Conservation (phyloP, 2,888 invertebrate genomes). For the Apamea crenata region DNA sequence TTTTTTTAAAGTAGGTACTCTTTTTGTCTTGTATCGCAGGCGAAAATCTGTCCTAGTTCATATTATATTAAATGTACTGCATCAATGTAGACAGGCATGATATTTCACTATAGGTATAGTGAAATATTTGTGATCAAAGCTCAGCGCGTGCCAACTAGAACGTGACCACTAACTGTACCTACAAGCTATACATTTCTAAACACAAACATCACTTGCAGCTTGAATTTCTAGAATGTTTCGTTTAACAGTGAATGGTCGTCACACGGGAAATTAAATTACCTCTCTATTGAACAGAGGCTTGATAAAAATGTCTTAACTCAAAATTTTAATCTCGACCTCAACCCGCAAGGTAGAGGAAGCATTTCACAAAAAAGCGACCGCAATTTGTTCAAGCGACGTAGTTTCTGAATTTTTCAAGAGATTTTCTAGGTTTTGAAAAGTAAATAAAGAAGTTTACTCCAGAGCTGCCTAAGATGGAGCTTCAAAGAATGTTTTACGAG, state of each 20-base stretch:
- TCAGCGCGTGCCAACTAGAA: conserved; percentile 12
- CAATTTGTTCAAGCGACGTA: conserved; percentile 67
- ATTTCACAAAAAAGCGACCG: conserved; percentile 54
- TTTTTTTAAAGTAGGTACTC: no score
- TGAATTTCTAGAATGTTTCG: background rate
- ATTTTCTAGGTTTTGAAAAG: conserved; percentile 59
- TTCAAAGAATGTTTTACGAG: background rate
- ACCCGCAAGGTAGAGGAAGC: background rate
- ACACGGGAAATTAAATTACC: background rate
- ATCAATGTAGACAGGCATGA: background rate
- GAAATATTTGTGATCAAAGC: background rate
- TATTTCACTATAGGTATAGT: no score
- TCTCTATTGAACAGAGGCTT: background rate
- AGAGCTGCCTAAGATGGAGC: background rate
- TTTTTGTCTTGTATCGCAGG: background rate
- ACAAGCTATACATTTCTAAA: conserved; percentile 26
- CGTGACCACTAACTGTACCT: conserved; percentile 11
- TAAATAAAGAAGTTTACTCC: conserved; percentile 52
- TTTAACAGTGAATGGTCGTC: background rate
- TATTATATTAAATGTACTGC: background rate
- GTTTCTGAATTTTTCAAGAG: conserved; percentile 68
- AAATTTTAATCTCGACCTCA: conserved; percentile 18
- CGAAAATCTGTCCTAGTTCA: background rate
- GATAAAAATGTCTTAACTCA: conserved; percentile 2
- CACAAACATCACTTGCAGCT: conserved; percentile 6